Conservation (phyloP, 2,888 invertebrate genomes). For the Danaus chrysippus region DNA sequence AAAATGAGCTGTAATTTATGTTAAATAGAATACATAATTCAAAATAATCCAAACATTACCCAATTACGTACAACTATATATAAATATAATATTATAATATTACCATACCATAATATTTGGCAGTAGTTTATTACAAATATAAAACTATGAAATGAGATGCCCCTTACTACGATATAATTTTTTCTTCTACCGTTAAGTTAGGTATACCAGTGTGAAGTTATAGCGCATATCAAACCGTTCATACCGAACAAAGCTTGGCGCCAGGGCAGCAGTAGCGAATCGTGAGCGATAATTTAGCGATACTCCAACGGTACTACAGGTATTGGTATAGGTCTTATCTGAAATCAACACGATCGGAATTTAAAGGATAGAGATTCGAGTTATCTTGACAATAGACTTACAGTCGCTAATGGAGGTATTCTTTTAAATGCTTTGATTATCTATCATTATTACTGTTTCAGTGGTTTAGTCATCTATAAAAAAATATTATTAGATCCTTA, state of each 20-base stretch:
- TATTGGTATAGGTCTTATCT: constrained; percentile 73
- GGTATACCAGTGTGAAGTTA: too few species aligned
- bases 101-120: neutral
- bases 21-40: too few species aligned
- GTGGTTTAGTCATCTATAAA: too few species aligned
- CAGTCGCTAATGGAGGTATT: constrained; percentile 32
- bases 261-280: constrained; percentile 67
- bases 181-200: too few species aligned
- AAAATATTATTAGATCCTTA: too few species aligned
- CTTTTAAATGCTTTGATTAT: constrained; percentile 11
- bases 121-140: too few species aligned
- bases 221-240: too few species aligned
- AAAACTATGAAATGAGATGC: too few species aligned
- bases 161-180: too few species aligned
- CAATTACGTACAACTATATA: too few species aligned
- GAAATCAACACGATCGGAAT: constrained; percentile 69
- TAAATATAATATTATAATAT: neutral
- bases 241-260: constrained; percentile 31
- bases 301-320: constrained; percentile 66
- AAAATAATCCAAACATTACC: too few species aligned
- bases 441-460: neutral
- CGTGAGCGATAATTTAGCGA: constrained; percentile 76
- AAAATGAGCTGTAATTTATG: too few species aligned
- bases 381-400: constrained; percentile 33
- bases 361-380: constrained; percentile 43